A percentile compares a stretch with the other conserved stretches of the same genome.
phyloP scores from a whole-genome alignment of 2,888 invertebrate genomes.

The Operophtera brumata region DNA sequence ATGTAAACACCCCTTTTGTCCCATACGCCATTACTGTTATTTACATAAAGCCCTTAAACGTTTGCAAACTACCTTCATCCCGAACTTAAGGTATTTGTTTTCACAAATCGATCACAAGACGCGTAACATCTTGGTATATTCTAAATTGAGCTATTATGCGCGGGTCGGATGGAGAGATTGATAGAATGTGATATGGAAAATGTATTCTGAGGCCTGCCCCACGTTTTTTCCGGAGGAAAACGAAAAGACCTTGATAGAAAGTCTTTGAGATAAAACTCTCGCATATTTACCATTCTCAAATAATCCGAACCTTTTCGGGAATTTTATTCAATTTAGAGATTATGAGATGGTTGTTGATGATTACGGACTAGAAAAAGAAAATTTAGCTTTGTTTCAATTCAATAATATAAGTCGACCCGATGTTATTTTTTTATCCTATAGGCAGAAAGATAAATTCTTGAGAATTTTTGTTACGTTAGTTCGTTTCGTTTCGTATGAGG shows the following conservation, averaged over 20 bases:
- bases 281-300: conserved; percentile 6
- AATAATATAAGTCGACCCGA: not conserved
- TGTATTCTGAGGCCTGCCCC: conserved; percentile 25
- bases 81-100: conserved; percentile 28
- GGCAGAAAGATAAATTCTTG: too few species aligned
- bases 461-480: too few species aligned
- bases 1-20: conserved; percentile 33
- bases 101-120: conserved; percentile 29
- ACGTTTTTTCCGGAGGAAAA: conserved; percentile 22
- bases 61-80: conserved; percentile 28
- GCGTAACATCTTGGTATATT: conserved; percentile 27
- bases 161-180: conserved; percentile 32
- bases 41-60: conserved; percentile 32
- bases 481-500: too few species aligned
- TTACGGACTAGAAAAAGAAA: not conserved
- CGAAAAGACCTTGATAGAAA: conserved; percentile 17
- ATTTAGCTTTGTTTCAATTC: too few species aligned
- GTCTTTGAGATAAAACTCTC: conserved; percentile 6
- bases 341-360: not conserved
- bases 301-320: not conserved
- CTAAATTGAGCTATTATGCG: conserved; percentile 33
- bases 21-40: conserved; percentile 30
- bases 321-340: not conserved
- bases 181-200: conserved; percentile 35
- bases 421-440: too few species aligned